These are phyloP conservation scores for Amyelois transitella DNA, from an alignment of 1,140 invertebrate species.

Conservation along the genomic window DNA sequence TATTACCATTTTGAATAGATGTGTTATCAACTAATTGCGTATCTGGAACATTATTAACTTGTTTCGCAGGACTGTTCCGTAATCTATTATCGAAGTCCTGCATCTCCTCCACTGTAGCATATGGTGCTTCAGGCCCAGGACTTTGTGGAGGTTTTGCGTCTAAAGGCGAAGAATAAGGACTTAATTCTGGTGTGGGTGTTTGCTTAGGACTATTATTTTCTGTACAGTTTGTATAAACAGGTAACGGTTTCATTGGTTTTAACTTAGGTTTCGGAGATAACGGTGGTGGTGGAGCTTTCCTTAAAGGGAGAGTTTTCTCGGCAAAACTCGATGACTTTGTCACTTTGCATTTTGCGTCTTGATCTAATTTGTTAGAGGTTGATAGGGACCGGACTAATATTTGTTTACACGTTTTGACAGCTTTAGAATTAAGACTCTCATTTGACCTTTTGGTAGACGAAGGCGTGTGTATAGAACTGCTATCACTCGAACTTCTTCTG, in stretches of 20 bases:
- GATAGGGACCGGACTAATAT: constrained; percentile 69
- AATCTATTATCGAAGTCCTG: constrained; percentile 57
- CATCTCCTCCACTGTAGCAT: constrained; percentile 59
- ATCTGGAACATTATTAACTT: constrained; percentile 33
- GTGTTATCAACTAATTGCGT: constrained; percentile 25
- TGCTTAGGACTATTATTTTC: constrained; percentile 42
- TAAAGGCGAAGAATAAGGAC: constrained; percentile 61
- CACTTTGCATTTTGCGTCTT: constrained; percentile 62
- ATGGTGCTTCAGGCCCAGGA: constrained; percentile 45
- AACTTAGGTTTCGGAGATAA: constrained; percentile 70
- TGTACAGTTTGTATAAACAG: constrained; percentile 38
- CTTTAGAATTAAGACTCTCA: constrained; percentile 64
- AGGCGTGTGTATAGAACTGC: constrained; percentile 51
- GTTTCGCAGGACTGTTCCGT: constrained; percentile 42
- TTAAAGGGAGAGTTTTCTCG: constrained; percentile 66
- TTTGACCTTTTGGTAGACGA: constrained; percentile 55
- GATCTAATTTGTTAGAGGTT: constrained; percentile 66
- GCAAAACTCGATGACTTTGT: constrained; percentile 71
- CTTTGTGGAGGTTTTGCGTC: constrained; percentile 49
- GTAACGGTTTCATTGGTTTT: constrained; percentile 64
- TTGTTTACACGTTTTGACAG: constrained; percentile 69
- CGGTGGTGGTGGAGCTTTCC: constrained; percentile 72
- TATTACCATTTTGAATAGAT: constrained; percentile 53
- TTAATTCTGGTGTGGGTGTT: constrained; percentile 54
- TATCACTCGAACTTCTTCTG: constrained; percentile 62